Percentiles rank a stretch among this genome's conserved stretches.
Evolutionary conservation across 2,113 vertebrate species (phyloP).

Genomic region (Gasterosteus aculeatus): DNA sequence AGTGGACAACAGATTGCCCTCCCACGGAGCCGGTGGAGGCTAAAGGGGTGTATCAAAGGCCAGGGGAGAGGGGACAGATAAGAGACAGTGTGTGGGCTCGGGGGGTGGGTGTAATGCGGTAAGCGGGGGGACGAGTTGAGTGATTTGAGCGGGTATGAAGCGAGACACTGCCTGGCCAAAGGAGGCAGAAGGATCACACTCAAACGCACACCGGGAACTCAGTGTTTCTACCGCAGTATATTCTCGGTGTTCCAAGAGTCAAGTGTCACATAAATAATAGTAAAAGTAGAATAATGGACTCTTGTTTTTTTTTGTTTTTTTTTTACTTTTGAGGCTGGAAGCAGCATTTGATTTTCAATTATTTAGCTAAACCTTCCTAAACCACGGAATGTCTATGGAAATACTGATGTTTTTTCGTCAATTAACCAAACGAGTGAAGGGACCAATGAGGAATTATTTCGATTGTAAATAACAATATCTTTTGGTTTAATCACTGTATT

Average conservation of each 20-base stretch:
- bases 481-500: neutral
- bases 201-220: conserved; percentile 21
- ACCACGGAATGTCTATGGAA: neutral
- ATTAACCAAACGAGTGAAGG: neutral
- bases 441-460: too few species aligned
- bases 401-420: neutral
- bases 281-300: neutral
- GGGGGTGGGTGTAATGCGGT: conserved; percentile 49
- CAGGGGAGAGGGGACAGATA: conserved; percentile 49
- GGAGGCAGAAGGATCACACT: conserved; percentile 39
- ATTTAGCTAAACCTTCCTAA: neutral
- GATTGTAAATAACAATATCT: neutral
- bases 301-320: neutral
- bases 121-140: conserved; percentile 63
- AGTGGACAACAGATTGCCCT: conserved; percentile 80
- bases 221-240: conserved; percentile 1
- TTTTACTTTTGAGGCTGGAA: neutral
- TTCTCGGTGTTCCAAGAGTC: neutral
- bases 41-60: conserved; percentile 65
- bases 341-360: neutral
- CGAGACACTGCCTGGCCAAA: conserved; percentile 51
- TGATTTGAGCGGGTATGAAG: conserved; percentile 73
- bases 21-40: conserved; percentile 65
- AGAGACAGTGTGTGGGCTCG: conserved; percentile 38
- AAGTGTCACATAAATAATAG: neutral